Evolutionary conservation across 30 jellyfish, hydroid and myxozoan genomes (phyloP), one percentile per base, ranked within the genome.

Genomic region (Pelagia noctiluca): DNA sequence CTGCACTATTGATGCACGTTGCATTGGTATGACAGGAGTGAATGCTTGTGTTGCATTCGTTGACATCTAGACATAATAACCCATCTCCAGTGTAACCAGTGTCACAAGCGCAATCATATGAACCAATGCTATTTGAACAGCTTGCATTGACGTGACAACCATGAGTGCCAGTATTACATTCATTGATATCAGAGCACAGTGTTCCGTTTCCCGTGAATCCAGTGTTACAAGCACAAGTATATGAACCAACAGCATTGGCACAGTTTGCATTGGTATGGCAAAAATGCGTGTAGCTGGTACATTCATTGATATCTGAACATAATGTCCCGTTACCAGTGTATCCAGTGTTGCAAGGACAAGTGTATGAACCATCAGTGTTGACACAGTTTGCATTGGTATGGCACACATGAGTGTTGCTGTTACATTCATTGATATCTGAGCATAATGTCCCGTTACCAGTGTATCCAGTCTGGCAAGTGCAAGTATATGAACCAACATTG

Each of bases 81-180:
- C 86, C 86, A 26, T 71, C 42, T 8, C 83, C 83, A 30, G 29
- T 18, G 33, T 2, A 71, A 18, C 83, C 83, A 5, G 35, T 2
- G 35, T 18, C 21, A 31, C 83, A 71, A 34, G 78, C 8, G 70
- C 83, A 71, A 13, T 0, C 42, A 32, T 30, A 71, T 11, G 75
- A 38, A 1, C 88, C 87, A 13, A 53, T 3, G 0, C 4, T 60
- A 32, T 78, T 78, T 5, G 21, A 12, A 62, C 89, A 78, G 19
- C 8, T 78, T 1, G 89, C 89, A 26, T 78, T 31, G 19, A 24
- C 25, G 25, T 35, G 36, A 78, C 89, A 78, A 26, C 35, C 0
- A 37, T 78, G 30, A 2, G 22, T 63, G 19, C 29, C 13, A 13
- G 62, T 61, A 21, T 1, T 19, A 61, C 62, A 48, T n/a, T 48